Percentiles rank a stretch among this genome's conserved stretches.
Conservation (phyloP, 2,113 vertebrate species). For the Petrocephalus zakoni region DNA sequence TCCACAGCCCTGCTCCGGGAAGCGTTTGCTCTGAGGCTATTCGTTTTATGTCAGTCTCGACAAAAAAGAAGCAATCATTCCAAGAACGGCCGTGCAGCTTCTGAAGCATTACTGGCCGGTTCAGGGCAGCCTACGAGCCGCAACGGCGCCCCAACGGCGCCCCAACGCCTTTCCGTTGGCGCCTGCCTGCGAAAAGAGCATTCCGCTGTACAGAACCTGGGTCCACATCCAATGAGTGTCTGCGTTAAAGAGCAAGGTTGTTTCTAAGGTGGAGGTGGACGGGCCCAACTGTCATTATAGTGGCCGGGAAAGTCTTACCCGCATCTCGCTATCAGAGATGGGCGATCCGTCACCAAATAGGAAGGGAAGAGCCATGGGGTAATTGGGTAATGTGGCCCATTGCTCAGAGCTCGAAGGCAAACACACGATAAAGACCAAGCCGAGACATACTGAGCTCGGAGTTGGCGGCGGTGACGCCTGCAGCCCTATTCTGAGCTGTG, state of each 20-base stretch:
- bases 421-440: slow-evolving; percentile 3
- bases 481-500: background rate
- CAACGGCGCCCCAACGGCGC: too few relatives aligned
- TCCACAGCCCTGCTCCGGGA: background rate
- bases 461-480: background rate
- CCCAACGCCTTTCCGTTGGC: too few relatives aligned
- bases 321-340: slow-evolving; percentile 27
- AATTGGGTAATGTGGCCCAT: slow-evolving; percentile 19
- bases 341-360: slow-evolving; percentile 36
- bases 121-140: background rate
- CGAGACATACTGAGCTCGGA: background rate
- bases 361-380: slow-evolving; percentile 10
- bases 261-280: background rate
- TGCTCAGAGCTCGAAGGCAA: slow-evolving; percentile 16
- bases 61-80: background rate
- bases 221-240: background rate
- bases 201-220: too few relatives aligned
- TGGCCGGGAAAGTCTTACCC: slow-evolving; percentile 1
- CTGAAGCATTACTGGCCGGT: background rate
- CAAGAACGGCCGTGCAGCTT: background rate
- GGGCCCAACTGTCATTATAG: background rate
- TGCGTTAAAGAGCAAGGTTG: background rate
- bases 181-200: background rate
- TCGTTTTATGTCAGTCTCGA: background rate
- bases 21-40: background rate